phyloP scores from a whole-genome alignment of 2,888 invertebrate genomes.

The Tubulanus polymorphus region DNA sequence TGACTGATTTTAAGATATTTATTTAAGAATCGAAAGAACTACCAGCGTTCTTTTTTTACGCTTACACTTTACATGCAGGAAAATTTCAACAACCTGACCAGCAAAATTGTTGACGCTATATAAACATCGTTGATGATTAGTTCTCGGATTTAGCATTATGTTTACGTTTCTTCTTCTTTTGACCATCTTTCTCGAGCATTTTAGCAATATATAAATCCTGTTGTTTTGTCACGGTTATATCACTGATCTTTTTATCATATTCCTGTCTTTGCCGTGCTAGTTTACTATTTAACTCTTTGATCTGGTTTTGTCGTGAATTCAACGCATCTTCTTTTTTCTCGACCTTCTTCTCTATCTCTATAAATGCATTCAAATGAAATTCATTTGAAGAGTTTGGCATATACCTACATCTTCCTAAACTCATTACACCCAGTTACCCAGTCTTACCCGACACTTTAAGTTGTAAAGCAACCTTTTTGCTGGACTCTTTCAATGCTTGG shows the following conservation, averaged over 20 bases:
- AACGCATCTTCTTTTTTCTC: conserved; percentile 25
- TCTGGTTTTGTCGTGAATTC: conserved; percentile 24
- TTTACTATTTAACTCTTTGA: conserved; percentile 23
- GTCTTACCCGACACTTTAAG: conserved; percentile 31
- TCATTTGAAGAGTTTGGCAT: too few species aligned
- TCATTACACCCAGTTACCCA: too few species aligned
- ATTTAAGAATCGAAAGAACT: too few species aligned
- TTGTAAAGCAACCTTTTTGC: conserved; percentile 31
- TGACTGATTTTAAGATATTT: too few species aligned
- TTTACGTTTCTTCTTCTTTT: neutral
- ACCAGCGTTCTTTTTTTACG: too few species aligned
- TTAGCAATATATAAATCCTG: conserved; percentile 20
- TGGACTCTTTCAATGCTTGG: conserved; percentile 34
- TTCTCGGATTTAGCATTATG: too few species aligned
- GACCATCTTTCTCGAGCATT: conserved; percentile 14
- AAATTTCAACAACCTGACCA: too few species aligned
- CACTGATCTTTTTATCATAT: conserved; percentile 19
- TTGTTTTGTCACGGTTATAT: conserved; percentile 17
- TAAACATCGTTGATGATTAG: too few species aligned
- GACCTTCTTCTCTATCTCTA: conserved; percentile 3
- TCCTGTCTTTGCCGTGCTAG: conserved; percentile 24
- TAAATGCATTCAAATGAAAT: too few species aligned
- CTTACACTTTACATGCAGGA: too few species aligned
- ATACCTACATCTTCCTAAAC: too few species aligned
- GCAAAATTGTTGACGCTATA: too few species aligned